Percentiles rank a stretch among this genome's conserved stretches.
Conservation (phyloP, 2,113 vertebrate genomes). For the Elachura formosa region DNA sequence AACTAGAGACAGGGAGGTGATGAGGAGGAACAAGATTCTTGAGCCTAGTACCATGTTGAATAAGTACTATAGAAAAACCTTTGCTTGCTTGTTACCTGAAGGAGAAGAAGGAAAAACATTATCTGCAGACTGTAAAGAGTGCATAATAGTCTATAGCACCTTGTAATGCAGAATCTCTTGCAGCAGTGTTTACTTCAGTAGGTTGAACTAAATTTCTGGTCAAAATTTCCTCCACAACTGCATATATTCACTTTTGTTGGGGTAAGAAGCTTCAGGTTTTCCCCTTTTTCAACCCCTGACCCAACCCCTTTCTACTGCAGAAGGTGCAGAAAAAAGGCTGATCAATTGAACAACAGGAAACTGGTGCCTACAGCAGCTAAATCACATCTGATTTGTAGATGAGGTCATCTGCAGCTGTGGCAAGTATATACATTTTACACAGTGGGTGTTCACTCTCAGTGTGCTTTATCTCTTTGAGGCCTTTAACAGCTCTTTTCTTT, state of each 20-base stretch:
- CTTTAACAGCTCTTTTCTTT: background rate
- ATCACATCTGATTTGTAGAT: background rate
- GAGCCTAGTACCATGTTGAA: background rate
- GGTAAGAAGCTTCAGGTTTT: background rate
- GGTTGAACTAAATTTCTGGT: background rate
- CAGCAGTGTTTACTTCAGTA: background rate
- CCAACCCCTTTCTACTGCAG: background rate
- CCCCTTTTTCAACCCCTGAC: background rate
- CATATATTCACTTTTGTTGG: background rate
- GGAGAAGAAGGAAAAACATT: background rate
- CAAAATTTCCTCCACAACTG: background rate
- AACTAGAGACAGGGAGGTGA: background rate
- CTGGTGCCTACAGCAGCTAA: background rate
- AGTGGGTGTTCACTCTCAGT: rapidly evolving
- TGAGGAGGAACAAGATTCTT: background rate
- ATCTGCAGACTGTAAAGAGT: background rate
- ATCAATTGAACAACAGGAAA: background rate
- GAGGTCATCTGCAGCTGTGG: background rate
- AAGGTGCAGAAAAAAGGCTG: background rate
- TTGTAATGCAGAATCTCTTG: background rate
- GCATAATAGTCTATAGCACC: background rate
- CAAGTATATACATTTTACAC: background rate
- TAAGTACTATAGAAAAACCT: background rate
- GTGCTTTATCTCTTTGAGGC: background rate
- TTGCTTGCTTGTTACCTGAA: background rate